phyloP scores from a whole-genome alignment of 2,113 vertebrate species.

The Takifugu flavidus region DNA sequence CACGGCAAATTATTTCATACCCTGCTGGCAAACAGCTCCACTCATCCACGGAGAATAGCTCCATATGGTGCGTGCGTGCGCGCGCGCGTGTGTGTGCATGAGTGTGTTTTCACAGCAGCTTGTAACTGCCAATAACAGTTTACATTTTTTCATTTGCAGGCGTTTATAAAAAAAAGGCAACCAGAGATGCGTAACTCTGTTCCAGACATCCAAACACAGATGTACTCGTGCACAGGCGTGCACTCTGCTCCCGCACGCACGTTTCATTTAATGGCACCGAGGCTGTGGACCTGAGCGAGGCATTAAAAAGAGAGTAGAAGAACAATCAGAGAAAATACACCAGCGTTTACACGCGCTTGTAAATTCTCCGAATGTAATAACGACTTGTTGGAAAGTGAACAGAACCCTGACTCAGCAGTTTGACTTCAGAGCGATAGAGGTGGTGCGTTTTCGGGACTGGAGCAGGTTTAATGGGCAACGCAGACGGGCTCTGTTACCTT shows the following conservation, averaged over 20 bases:
- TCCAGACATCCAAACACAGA: background rate
- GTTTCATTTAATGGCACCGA: slow-evolving; percentile 23
- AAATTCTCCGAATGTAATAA: slow-evolving; percentile 52
- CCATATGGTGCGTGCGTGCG: too few relatives aligned
- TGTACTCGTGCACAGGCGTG: background rate
- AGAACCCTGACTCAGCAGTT: slow-evolving; percentile 33
- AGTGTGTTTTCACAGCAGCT: too few relatives aligned
- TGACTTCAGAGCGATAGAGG: slow-evolving; percentile 47
- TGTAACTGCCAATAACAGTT: too few relatives aligned
- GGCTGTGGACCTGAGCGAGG: slow-evolving; percentile 24
- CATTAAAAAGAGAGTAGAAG: slow-evolving; percentile 15
- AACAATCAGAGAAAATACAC: slow-evolving; percentile 27
- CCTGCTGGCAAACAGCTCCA: too few relatives aligned
- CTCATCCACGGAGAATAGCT: too few relatives aligned
- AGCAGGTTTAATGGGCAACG: slow-evolving; percentile 5
- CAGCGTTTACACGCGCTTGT: slow-evolving; percentile 34
- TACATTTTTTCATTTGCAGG: too few relatives aligned
- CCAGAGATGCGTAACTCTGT: too few relatives aligned
- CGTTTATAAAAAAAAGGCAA: too few relatives aligned
- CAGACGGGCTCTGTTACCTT: too few relatives aligned
- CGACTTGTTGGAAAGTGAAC: slow-evolving; percentile 52
- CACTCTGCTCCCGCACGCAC: background rate
- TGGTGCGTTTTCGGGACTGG: slow-evolving; percentile 32
- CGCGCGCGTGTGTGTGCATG: too few relatives aligned
- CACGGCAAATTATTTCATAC: too few relatives aligned